phyloP scores from a whole-genome alignment of 2,888 invertebrate genomes.

The Temnothorax ravouxi region DNA sequence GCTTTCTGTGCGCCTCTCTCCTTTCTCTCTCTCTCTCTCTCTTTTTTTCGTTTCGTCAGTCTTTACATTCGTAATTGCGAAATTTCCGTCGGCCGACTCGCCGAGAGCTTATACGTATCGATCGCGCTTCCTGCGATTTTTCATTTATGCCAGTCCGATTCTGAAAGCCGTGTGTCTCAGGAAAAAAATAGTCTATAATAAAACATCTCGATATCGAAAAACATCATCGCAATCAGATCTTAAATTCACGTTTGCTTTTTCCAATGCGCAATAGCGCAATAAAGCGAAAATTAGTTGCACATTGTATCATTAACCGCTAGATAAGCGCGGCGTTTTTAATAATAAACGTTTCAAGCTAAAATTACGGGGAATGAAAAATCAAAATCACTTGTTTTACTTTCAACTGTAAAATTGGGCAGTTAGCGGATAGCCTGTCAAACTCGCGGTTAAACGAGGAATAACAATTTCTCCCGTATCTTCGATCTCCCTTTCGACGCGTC shows the following conservation, averaged over 20 bases:
- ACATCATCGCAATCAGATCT: background rate
- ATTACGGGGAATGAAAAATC: background rate
- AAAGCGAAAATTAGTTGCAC: background rate
- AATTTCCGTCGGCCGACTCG: constrained; percentile 34
- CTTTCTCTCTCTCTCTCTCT: background rate
- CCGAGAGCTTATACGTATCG: background rate
- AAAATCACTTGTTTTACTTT: background rate
- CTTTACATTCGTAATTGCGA: constrained; percentile 44
- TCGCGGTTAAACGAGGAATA: background rate
- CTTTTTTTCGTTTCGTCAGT: constrained; percentile 6
- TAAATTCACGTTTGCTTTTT: background rate
- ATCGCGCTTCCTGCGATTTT: constrained; percentile 7
- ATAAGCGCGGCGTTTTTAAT: background rate
- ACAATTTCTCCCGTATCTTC: background rate
- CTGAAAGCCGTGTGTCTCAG: background rate
- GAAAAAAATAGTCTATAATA: background rate
- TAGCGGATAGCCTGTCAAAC: background rate
- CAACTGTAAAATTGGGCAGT: background rate
- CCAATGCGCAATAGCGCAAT: background rate
- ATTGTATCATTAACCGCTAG: background rate
- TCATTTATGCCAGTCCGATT: background rate
- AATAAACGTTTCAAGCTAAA: background rate
- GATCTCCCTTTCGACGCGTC: background rate
- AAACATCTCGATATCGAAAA: background rate
- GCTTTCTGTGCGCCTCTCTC: constrained; percentile 7